These are phyloP conservation scores for Bergia puertoricense DNA, from an alignment of 92 coral and sea anemone species.

Conservation along the genomic window DNA sequence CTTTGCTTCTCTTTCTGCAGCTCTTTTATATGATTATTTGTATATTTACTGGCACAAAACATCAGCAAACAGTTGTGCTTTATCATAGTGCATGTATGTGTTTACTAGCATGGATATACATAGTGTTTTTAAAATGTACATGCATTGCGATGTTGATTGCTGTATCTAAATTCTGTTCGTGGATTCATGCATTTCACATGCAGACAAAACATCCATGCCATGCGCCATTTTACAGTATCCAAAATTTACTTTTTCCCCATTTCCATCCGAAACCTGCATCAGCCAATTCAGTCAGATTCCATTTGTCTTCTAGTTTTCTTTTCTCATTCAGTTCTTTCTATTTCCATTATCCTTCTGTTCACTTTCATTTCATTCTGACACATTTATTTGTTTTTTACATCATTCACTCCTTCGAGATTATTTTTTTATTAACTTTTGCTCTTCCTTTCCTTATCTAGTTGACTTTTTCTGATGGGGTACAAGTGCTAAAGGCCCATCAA, in stretches of 20 bases:
- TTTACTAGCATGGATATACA: neutral
- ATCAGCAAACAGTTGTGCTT: neutral
- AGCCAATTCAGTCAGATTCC: neutral
- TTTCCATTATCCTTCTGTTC: too few species aligned
- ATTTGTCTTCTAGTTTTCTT: neutral
- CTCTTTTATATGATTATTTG: too few species aligned
- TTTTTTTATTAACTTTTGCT: constrained; percentile 11
- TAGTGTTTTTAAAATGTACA: neutral
- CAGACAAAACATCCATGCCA: neutral
- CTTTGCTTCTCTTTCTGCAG: neutral
- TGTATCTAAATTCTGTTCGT: neutral
- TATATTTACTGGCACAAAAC: neutral
- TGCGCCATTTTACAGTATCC: neutral
- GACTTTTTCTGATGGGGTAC: constrained; percentile 34
- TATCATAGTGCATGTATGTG: neutral
- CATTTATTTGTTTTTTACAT: neutral
- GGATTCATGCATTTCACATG: constrained; percentile 13
- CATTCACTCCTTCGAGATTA: neutral
- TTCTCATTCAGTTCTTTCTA: too few species aligned
- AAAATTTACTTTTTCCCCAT: neutral
- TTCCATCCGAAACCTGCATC: neutral
- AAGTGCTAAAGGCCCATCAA: constrained; percentile 36
- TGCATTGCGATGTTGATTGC: neutral
- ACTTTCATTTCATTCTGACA: neutral
- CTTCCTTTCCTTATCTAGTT: constrained; percentile 17